Evolutionary conservation across 1,140 invertebrate genomes (phyloP).

Genomic region (Alviniconcha marisindica): DNA sequence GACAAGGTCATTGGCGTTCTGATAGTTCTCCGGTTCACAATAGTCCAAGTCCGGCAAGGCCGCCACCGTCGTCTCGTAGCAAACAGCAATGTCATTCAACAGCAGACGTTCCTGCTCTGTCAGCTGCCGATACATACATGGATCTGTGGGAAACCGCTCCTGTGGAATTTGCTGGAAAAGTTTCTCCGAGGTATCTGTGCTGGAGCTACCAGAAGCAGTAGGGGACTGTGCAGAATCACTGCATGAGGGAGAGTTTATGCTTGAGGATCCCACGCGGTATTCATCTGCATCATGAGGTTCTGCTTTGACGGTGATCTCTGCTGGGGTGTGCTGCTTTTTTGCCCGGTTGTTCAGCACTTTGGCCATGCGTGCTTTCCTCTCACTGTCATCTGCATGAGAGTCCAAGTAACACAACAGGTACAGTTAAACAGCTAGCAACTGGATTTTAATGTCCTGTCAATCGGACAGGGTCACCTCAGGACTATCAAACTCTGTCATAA

Average conservation of each 20-base stretch:
- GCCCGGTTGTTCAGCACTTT: constrained; percentile 41
- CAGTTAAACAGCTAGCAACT: too few species aligned
- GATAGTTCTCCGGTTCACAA: constrained; percentile 53
- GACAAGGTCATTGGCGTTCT: constrained; percentile 61
- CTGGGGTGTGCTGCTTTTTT: background rate
- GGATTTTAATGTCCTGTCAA: too few species aligned
- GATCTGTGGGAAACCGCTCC: constrained; percentile 36
- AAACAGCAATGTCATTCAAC: constrained; percentile 38
- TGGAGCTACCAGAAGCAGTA: background rate
- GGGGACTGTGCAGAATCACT: constrained; percentile 7
- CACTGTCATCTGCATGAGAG: constrained; percentile 35
- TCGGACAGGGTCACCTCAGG: too few species aligned
- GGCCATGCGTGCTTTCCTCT: constrained; percentile 36
- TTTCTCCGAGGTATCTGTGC: constrained; percentile 25
- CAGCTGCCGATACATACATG: constrained; percentile 42
- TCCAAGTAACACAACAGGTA: too few species aligned
- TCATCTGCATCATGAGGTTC: constrained; percentile 37
- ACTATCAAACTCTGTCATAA: too few species aligned
- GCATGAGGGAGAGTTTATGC: constrained; percentile 32
- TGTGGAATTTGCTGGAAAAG: constrained; percentile 43
- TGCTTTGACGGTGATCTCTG: background rate
- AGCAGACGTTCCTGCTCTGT: constrained; percentile 27
- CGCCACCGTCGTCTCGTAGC: constrained; percentile 47
- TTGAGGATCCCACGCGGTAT: constrained; percentile 31
- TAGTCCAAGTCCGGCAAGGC: constrained; percentile 41